Percentiles rank a stretch among this genome's conserved stretches.
These are phyloP conservation scores for Pollachius pollachius DNA, from an alignment of 2,113 vertebrate species.

Conservation along the genomic window DNA sequence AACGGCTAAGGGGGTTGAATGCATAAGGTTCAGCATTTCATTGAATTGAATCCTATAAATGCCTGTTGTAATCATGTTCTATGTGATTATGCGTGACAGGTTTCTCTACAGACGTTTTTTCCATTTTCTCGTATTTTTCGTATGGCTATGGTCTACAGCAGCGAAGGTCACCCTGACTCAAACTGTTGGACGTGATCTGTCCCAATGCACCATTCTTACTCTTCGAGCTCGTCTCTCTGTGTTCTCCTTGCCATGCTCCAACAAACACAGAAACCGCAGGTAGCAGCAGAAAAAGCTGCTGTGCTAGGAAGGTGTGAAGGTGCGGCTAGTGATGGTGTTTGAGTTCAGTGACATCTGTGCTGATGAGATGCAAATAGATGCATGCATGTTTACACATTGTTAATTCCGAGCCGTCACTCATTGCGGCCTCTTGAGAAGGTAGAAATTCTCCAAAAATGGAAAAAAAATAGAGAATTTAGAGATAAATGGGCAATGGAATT, in stretches of 20 bases:
- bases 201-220: constrained; percentile 2
- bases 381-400: constrained; percentile 63
- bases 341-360: constrained; percentile 34
- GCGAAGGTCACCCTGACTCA: constrained; percentile 47
- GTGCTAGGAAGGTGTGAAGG: constrained; percentile 15
- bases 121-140: not conserved
- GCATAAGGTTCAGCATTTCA: too few relatives aligned
- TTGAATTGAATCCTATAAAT: too few relatives aligned
- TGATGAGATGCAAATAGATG: constrained; percentile 69
- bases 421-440: constrained; percentile 38
- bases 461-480: constrained; percentile 37
- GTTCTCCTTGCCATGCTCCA: not conserved
- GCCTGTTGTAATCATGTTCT: too few relatives aligned
- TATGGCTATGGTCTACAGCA: not conserved
- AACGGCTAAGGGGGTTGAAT: not conserved
- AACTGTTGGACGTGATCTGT: constrained; percentile 11
- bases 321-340: constrained; percentile 27
- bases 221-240: not conserved
- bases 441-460: not conserved
- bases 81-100: not conserved
- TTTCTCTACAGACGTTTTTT: not conserved
- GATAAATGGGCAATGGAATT: constrained; percentile 21
- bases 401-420: constrained; percentile 72
- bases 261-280: constrained; percentile 40
- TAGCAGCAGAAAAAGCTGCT: constrained; percentile 41